phyloP scores from a whole-genome alignment of 1,140 invertebrate genomes.

The Drosophila navojoa region DNA sequence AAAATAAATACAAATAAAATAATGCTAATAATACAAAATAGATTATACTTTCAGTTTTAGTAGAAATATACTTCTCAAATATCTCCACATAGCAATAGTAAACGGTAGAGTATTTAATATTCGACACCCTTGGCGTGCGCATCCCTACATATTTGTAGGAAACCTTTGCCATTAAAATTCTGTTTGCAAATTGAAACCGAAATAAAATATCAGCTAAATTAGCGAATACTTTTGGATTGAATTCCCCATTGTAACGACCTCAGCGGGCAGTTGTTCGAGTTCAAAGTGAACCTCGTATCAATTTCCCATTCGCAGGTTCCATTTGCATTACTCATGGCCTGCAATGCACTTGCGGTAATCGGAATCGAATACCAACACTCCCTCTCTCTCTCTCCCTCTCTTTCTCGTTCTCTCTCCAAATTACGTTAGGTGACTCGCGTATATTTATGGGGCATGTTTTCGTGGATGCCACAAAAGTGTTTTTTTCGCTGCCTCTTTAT shows the following conservation, averaged over 20 bases:
- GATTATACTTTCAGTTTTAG: too few relatives aligned
- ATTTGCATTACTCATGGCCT: conserved; percentile 64
- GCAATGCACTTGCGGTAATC: conserved; percentile 19
- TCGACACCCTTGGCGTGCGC: background rate
- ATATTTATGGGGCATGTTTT: conserved; percentile 43
- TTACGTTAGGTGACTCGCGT: conserved; percentile 25
- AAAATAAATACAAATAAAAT: too few relatives aligned
- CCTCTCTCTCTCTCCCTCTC: conserved; percentile 19
- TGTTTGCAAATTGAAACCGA: background rate
- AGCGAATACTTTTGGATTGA: conserved; percentile 38
- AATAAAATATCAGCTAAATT: conserved; percentile 28
- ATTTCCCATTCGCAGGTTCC: conserved; percentile 50
- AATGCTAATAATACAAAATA: too few relatives aligned
- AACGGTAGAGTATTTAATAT: background rate
- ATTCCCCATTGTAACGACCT: conserved; percentile 43
- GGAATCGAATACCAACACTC: conserved; percentile 41
- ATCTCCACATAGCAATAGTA: too few relatives aligned
- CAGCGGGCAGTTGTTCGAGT: conserved; percentile 6
- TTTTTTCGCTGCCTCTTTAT: conserved; percentile 13
- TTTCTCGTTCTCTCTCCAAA: conserved; percentile 23
- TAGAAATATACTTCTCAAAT: background rate
- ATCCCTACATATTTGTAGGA: background rate
- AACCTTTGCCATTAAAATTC: background rate
- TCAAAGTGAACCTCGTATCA: conserved; percentile 34
- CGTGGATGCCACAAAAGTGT: conserved; percentile 51